A percentile compares a stretch with the other conserved stretches of the same genome.
phyloP scores from a whole-genome alignment of 2,113 vertebrate genomes.

The Paratilapia polleni region DNA sequence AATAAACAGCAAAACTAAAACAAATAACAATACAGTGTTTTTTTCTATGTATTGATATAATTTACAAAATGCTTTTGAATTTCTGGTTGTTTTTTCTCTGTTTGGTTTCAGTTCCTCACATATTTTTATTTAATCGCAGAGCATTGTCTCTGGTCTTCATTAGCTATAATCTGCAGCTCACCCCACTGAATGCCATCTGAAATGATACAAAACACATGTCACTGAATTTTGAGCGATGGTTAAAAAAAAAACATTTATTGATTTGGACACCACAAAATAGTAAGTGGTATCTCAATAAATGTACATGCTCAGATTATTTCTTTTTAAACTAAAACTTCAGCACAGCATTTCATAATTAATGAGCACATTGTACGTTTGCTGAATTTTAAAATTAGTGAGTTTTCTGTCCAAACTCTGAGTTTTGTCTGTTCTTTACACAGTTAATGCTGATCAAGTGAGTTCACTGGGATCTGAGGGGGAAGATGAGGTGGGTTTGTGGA shows the following conservation, averaged over 20 bases:
- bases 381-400: not conserved
- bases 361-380: not conserved
- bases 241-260: not conserved
- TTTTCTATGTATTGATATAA: not conserved
- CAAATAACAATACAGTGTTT: not conserved
- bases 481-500: slow-evolving; percentile 80
- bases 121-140: not conserved
- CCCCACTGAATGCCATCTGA: slow-evolving; percentile 2
- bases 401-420: not conserved
- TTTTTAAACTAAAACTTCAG: not conserved
- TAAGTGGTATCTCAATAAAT: not conserved
- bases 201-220: slow-evolving; percentile 15
- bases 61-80: slow-evolving; percentile 20
- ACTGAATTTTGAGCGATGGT: not conserved
- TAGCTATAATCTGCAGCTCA: slow-evolving; percentile 24
- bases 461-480: slow-evolving; percentile 81
- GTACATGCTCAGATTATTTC: not conserved
- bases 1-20: not conserved
- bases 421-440: slow-evolving; percentile 37
- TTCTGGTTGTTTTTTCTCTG: slow-evolving; percentile 4
- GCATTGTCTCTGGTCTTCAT: slow-evolving; percentile 7
- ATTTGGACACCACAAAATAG: not conserved
- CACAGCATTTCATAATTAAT: not conserved
- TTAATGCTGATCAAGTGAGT: slow-evolving; percentile 71
- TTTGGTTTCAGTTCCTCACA: slow-evolving; percentile 45